phyloP scores from a whole-genome alignment of 2,113 vertebrate species.

The Isichthys henryi region DNA sequence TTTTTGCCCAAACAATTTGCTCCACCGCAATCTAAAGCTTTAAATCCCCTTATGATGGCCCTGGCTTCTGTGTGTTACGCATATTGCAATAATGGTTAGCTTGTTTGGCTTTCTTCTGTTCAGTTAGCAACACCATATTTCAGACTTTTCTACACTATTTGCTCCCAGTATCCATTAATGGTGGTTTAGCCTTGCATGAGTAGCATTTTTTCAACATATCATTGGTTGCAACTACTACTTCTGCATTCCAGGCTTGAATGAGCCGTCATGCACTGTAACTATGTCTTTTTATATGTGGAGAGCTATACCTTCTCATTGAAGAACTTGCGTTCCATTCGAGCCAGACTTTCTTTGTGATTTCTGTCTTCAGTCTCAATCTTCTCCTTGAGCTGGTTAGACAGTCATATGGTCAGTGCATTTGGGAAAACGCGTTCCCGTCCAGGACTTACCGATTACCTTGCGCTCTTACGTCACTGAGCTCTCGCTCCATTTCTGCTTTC shows the following conservation, averaged over 20 bases:
- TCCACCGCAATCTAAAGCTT: background rate
- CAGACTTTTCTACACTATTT: background rate
- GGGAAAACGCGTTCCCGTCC: background rate
- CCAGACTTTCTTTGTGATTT: conserved; percentile 64
- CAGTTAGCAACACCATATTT: conserved; percentile 2
- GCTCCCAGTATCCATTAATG: background rate
- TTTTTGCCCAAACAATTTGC: background rate
- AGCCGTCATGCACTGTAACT: background rate
- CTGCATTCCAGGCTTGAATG: background rate
- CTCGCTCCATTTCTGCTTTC: conserved; percentile 70
- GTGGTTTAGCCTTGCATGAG: background rate
- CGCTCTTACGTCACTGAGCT: conserved; percentile 58
- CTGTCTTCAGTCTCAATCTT: conserved; percentile 55
- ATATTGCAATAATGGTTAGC: background rate
- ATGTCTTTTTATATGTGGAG: background rate
- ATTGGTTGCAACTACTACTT: background rate
- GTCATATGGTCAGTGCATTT: background rate
- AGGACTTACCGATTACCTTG: background rate
- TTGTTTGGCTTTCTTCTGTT: background rate
- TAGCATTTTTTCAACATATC: background rate
- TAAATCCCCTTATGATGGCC: background rate
- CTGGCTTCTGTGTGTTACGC: background rate
- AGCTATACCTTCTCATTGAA: conserved; percentile 73
- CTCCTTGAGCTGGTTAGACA: conserved; percentile 60
- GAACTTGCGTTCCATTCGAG: conserved; percentile 65